Percentiles rank a stretch among this genome's conserved stretches.
These are phyloP conservation scores for Fistularia commersonii DNA, from an alignment of 2,797 vertebrate genomes.

Conservation along the genomic window DNA sequence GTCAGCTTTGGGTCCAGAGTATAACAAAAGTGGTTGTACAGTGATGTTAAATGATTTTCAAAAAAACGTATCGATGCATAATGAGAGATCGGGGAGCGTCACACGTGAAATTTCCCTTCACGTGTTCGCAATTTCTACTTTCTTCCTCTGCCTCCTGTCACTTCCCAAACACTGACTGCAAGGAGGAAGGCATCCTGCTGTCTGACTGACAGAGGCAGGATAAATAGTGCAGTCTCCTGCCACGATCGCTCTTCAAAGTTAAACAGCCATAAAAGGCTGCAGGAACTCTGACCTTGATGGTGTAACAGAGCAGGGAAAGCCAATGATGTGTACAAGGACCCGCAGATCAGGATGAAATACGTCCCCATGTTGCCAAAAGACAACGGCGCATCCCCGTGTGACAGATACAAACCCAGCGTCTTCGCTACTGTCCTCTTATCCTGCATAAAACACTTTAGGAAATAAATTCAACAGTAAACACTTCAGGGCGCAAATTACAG, in stretches of 20 bases:
- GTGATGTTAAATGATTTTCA: too few relatives aligned
- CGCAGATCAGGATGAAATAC: slow-evolving; percentile 96
- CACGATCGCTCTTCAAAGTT: slow-evolving; percentile 83
- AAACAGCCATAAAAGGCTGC: slow-evolving; percentile 88
- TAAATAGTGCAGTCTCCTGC: slow-evolving; percentile 50
- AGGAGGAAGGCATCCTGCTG: too few relatives aligned
- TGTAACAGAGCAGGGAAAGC: slow-evolving; percentile 93
- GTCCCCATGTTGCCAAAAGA: slow-evolving; percentile 80
- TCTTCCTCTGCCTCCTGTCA: too few relatives aligned
- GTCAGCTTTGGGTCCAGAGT: too few relatives aligned
- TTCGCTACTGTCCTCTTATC: slow-evolving; percentile 91
- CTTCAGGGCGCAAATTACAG: too few relatives aligned
- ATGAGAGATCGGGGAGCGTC: too few relatives aligned
- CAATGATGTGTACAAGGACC: slow-evolving; percentile 95
- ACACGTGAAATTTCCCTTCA: too few relatives aligned
- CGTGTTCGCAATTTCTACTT: too few relatives aligned
- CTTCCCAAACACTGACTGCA: too few relatives aligned
- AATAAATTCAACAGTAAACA: too few relatives aligned
- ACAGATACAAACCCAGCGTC: slow-evolving; percentile 83
- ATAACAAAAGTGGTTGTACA: too few relatives aligned
- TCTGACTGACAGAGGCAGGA: slow-evolving; percentile 31
- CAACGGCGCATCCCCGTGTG: slow-evolving; percentile 83
- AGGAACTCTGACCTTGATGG: slow-evolving; percentile 95
- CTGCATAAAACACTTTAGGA: slow-evolving; percentile 40
- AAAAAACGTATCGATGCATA: too few relatives aligned